phyloP scores from a whole-genome alignment of 2,797 vertebrate genomes.

The Ispidina picta region DNA sequence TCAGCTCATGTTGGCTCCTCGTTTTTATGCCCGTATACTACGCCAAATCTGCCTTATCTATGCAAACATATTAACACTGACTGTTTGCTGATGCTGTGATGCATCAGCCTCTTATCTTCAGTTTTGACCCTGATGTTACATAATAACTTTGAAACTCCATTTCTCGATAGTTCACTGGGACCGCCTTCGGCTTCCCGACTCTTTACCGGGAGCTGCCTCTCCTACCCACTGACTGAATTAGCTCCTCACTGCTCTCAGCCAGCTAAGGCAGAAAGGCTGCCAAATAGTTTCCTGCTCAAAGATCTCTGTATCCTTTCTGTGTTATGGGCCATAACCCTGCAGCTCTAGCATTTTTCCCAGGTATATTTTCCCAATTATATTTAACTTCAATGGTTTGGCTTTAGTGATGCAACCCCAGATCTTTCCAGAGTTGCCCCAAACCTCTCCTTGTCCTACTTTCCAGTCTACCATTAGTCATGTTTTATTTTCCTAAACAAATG shows the following conservation, averaged over 20 bases:
- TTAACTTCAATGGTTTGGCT: background rate
- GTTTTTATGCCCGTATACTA: constrained; percentile 30
- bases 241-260: constrained; percentile 10
- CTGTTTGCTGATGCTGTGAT: constrained; percentile 33
- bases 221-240: constrained; percentile 44
- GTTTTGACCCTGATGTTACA: constrained; percentile 48
- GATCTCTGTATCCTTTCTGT: background rate
- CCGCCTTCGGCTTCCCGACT: constrained; percentile 6
- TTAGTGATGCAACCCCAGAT: background rate
- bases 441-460: background rate
- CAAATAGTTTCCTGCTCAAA: constrained; percentile 30
- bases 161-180: constrained; percentile 34
- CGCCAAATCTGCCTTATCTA: constrained; percentile 68
- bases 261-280: constrained; percentile 15
- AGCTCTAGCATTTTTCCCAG: background rate
- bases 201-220: constrained; percentile 1
- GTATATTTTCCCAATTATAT: background rate
- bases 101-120: constrained; percentile 49
- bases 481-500: background rate
- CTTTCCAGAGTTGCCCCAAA: background rate
- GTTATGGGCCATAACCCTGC: background rate
- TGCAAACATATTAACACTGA: constrained; percentile 55
- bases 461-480: background rate
- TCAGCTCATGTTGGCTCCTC: constrained; percentile 64
- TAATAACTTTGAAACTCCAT: background rate